Evolutionary conservation across 2,113 vertebrate species (phyloP).

Genomic region (Ameiurus melas): DNA sequence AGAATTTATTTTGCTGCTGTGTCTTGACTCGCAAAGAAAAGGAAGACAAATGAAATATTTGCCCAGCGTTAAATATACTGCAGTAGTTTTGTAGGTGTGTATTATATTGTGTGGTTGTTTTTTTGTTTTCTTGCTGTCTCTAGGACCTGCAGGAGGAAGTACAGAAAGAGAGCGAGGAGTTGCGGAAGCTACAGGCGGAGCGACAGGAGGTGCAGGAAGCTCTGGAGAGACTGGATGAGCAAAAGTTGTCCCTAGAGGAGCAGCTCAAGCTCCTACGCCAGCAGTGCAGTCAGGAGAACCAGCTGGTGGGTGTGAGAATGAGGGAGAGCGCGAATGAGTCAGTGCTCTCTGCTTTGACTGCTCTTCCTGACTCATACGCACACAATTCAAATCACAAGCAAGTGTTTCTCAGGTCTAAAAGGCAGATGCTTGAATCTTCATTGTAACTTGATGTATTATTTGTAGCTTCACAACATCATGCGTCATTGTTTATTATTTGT

Average conservation of each 20-base stretch:
- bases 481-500: not conserved
- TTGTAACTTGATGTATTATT: not conserved
- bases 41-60: not conserved
- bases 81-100: not conserved
- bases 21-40: not conserved
- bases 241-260: conserved; percentile 88
- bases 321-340: not conserved
- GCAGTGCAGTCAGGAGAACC: conserved; percentile 87
- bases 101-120: not conserved
- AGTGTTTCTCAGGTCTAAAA: not conserved
- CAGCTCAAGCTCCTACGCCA: conserved; percentile 85
- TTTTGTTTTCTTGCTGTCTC: not conserved
- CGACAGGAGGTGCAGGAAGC: conserved; percentile 89
- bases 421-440: not conserved
- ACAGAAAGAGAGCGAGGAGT: conserved; percentile 81
- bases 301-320: conserved; percentile 74
- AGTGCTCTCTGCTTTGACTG: not conserved
- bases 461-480: no score
- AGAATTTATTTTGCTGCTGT: not conserved
- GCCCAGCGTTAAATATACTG: not conserved
- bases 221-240: conserved; percentile 88
- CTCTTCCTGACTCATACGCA: not conserved
- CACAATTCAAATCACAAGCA: not conserved
- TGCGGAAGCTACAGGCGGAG: conserved; percentile 87
- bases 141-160: conserved; percentile 96